A percentile compares a stretch with the other conserved stretches of the same genome.
Conservation (phyloP, 1,140 invertebrate genomes). For the Ectropis grisescens region DNA sequence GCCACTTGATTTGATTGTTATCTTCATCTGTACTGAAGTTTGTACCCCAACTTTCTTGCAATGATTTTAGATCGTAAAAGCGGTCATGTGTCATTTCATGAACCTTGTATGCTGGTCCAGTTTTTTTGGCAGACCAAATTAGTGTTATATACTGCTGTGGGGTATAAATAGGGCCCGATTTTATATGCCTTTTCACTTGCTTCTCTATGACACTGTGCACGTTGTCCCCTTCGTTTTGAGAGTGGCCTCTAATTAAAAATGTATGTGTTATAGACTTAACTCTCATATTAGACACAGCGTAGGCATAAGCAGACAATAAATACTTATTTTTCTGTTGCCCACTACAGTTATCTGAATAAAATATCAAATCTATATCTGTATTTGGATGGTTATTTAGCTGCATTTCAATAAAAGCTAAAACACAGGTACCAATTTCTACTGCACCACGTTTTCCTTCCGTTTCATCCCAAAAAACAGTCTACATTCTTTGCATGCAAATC, state of each 20-base stretch:
- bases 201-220: conserved; percentile 37
- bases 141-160: conserved; percentile 22
- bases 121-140: conserved; percentile 22
- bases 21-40: conserved; percentile 16
- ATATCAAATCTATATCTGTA: conserved; percentile 27
- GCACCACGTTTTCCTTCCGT: conserved; percentile 22
- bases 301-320: conserved; percentile 27
- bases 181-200: conserved; percentile 23
- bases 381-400: conserved; percentile 9
- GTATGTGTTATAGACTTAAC: conserved; percentile 44
- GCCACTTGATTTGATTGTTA: conserved; percentile 14
- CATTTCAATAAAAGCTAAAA: conserved; percentile 20
- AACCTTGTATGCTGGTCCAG: conserved; percentile 13
- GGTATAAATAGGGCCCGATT: conserved; percentile 31
- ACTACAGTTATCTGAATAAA: conserved; percentile 44
- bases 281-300: conserved; percentile 17
- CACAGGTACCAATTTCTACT: conserved; percentile 31
- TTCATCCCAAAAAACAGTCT: conserved; percentile 26
- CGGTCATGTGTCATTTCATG: conserved; percentile 14
- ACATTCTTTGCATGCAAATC: conserved; percentile 22
- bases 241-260: conserved; percentile 48
- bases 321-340: conserved; percentile 51
- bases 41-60: conserved; percentile 14
- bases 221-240: conserved; percentile 52
- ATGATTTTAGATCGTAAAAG: conserved; percentile 15